A percentile compares a stretch with the other conserved stretches of the same genome.
phyloP scores from a whole-genome alignment of 2,888 invertebrate genomes.

The Netelia melanura region DNA sequence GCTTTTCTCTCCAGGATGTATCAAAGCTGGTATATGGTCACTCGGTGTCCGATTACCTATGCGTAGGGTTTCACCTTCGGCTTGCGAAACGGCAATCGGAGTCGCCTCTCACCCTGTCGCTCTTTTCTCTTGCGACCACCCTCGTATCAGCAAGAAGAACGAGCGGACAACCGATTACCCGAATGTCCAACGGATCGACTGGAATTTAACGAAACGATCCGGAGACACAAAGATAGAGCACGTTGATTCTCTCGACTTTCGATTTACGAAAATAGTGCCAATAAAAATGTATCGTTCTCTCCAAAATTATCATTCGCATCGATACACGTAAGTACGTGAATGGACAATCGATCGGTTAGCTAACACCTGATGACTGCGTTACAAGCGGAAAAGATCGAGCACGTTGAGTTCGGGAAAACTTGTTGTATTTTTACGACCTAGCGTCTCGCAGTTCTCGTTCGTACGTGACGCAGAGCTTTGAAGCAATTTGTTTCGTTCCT shows the following conservation, averaged over 20 bases:
- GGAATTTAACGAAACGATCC: constrained; percentile 16
- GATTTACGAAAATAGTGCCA: constrained; percentile 39
- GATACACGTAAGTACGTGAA: neutral
- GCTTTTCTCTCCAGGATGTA: constrained; percentile 61
- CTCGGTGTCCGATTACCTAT: constrained; percentile 57
- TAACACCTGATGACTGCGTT: too few relatives aligned
- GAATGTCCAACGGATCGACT: constrained; percentile 53
- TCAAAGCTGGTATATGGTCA: constrained; percentile 60
- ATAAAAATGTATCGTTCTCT: constrained; percentile 48
- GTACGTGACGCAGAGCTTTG: too few relatives aligned
- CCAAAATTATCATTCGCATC: constrained; percentile 21
- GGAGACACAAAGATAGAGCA: constrained; percentile 43
- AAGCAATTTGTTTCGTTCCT: too few relatives aligned
- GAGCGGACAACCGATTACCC: constrained; percentile 63
- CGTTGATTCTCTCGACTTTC: constrained; percentile 16
- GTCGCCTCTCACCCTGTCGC: constrained; percentile 15
- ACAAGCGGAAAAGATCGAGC: too few relatives aligned
- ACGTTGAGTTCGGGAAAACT: too few relatives aligned
- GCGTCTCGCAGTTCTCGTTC: too few relatives aligned
- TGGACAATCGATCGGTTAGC: too few relatives aligned
- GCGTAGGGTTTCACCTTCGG: constrained; percentile 64
- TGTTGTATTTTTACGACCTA: too few relatives aligned
- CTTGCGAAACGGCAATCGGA: constrained; percentile 61
- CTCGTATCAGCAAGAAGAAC: constrained; percentile 22
- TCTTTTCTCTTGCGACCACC: constrained; percentile 23